phyloP scores from a whole-genome alignment of 2,888 invertebrate genomes.

The Desoria tigrina region DNA sequence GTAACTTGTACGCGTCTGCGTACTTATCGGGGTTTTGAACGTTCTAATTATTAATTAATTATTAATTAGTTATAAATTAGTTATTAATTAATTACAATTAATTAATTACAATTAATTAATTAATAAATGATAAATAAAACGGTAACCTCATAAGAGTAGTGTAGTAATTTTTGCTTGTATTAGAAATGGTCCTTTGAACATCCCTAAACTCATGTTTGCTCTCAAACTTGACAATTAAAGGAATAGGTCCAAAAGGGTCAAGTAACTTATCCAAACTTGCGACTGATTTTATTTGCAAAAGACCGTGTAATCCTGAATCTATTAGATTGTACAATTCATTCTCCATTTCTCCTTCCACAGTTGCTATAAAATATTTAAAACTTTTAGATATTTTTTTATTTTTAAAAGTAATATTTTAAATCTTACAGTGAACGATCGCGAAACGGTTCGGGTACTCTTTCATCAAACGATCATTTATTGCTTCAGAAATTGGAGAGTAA shows the following conservation, averaged over 20 bases:
- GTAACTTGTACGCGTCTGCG: conserved; percentile 59
- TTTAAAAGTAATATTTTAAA: background rate
- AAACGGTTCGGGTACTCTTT: conserved; percentile 68
- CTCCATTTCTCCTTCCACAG: conserved; percentile 10
- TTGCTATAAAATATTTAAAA: conserved; percentile 59
- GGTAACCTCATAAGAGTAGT: background rate
- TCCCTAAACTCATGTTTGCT: conserved; percentile 93
- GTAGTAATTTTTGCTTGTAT: background rate
- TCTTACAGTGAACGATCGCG: background rate
- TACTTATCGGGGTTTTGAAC: too few relatives aligned
- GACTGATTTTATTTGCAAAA: conserved; percentile 70
- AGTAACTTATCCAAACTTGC: conserved; percentile 75
- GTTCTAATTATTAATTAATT: too few relatives aligned
- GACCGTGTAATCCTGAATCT: background rate
- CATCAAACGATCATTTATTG: conserved; percentile 87
- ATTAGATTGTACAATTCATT: background rate
- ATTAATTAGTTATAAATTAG: too few relatives aligned
- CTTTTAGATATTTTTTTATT: background rate
- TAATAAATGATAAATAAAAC: too few relatives aligned
- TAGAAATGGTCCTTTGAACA: conserved; percentile 45
- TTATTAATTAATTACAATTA: too few relatives aligned
- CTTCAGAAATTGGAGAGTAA: conserved; percentile 90
- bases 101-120: too few relatives aligned
- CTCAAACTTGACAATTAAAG: conserved; percentile 92
- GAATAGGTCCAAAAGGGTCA: conserved; percentile 90